A percentile compares a stretch with the other conserved stretches of the same genome.
phyloP scores from a whole-genome alignment of 2,113 vertebrate species.

The Ailuropoda melanoleuca region DNA sequence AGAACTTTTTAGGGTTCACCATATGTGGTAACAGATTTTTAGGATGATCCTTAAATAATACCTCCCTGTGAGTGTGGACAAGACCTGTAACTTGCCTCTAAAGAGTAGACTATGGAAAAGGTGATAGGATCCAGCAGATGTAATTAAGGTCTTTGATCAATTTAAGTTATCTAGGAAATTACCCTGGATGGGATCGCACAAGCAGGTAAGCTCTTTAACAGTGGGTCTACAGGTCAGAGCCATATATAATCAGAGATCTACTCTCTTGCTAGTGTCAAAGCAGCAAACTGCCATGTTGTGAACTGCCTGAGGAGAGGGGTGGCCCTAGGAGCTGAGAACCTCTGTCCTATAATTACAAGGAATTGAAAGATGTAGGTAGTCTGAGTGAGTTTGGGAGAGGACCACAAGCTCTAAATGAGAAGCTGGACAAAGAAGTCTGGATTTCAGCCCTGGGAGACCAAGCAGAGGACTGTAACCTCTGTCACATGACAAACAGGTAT shows the following conservation, averaged over 20 bases:
- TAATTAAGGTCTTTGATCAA: not conserved
- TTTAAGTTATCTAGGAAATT: not conserved
- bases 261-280: not conserved
- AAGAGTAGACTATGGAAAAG: not conserved
- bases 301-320: not conserved
- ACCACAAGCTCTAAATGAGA: not conserved
- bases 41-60: not conserved
- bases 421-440: not conserved
- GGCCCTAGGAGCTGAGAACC: not conserved
- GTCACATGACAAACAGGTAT: not conserved
- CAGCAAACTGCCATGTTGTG: not conserved
- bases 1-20: not conserved
- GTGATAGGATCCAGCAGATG: not conserved
- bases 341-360: not conserved
- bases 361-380: not conserved
- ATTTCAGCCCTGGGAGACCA: not conserved
- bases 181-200: not conserved
- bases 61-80: not conserved
- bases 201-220: not conserved
- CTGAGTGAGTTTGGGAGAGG: not conserved
- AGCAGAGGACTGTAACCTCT: not conserved
- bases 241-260: not conserved
- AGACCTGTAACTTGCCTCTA: not conserved
- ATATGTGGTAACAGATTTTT: not conserved
- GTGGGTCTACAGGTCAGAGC: not conserved